Percentiles rank a stretch among this genome's conserved stretches.
These are phyloP conservation scores for Sebastes aleutianus DNA, from an alignment of 2,797 vertebrate genomes.

Conservation along the genomic window DNA sequence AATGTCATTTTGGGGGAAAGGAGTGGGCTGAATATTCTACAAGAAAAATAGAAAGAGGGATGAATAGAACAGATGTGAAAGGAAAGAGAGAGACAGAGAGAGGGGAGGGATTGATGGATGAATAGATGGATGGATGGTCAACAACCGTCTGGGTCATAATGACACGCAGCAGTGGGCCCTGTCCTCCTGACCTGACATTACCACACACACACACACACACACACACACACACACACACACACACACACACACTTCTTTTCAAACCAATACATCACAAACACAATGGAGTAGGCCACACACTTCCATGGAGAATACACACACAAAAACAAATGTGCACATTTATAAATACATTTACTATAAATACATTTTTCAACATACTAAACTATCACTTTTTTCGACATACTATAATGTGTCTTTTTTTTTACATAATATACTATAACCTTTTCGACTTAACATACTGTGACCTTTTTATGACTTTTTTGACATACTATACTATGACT, in stretches of 20 bases:
- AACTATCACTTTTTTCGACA: too few relatives aligned
- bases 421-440: too few relatives aligned
- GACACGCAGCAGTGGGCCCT: conserved; percentile 1
- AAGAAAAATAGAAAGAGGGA: not conserved
- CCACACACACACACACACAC: not conserved
- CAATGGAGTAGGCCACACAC: not conserved
- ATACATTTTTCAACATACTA: too few relatives aligned
- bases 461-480: too few relatives aligned
- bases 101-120: not conserved
- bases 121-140: not conserved
- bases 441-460: too few relatives aligned
- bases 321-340: not conserved
- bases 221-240: too few relatives aligned
- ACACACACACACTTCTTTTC: not conserved
- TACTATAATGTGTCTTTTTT: too few relatives aligned
- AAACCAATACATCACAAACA: not conserved
- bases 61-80: not conserved
- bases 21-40: not conserved
- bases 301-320: not conserved
- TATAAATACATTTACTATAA: too few relatives aligned
- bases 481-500: too few relatives aligned
- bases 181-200: conserved; percentile 12
- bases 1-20: too few relatives aligned
- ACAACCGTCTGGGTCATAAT: conserved; percentile 25
- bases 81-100: not conserved